Evolutionary conservation across 2,113 vertebrate species (phyloP).

Genomic region (Carassius auratus): DNA sequence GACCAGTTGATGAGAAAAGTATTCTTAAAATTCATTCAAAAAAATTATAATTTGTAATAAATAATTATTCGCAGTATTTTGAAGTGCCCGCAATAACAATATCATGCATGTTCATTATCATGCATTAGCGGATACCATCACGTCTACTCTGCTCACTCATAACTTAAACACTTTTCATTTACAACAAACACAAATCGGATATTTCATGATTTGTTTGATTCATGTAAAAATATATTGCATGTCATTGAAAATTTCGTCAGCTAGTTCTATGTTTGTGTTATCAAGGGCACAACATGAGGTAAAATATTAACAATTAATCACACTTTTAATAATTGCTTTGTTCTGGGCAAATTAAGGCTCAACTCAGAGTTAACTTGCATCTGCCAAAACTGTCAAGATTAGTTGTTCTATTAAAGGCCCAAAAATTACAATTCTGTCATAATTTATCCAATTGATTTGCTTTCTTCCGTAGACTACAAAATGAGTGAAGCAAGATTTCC

Average conservation of each 20-base stretch:
- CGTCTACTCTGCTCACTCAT: background rate
- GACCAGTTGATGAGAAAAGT: no score
- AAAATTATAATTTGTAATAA: background rate
- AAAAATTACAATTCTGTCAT: background rate
- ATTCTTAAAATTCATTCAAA: background rate
- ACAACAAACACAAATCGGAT: background rate
- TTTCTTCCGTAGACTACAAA: background rate
- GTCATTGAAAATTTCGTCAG: background rate
- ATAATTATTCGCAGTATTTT: no score
- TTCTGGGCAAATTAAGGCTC: constrained; percentile 2
- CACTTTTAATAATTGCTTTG: constrained; percentile 13
- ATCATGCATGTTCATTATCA: no score
- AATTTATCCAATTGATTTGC: background rate
- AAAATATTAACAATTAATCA: constrained; percentile 19
- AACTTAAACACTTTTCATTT: background rate
- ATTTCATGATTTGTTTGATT: background rate
- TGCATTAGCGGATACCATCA: background rate
- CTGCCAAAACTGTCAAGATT: constrained; percentile 6
- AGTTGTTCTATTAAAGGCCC: constrained; percentile 3
- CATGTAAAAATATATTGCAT: background rate
- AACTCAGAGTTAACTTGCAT: background rate
- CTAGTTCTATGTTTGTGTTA: background rate
- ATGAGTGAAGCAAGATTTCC: background rate
- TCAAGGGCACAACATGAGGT: background rate
- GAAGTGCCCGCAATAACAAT: no score